Base-by-base conservation (phyloP, 2,888 invertebrate species). In the Drosophila crucigera region DNA sequence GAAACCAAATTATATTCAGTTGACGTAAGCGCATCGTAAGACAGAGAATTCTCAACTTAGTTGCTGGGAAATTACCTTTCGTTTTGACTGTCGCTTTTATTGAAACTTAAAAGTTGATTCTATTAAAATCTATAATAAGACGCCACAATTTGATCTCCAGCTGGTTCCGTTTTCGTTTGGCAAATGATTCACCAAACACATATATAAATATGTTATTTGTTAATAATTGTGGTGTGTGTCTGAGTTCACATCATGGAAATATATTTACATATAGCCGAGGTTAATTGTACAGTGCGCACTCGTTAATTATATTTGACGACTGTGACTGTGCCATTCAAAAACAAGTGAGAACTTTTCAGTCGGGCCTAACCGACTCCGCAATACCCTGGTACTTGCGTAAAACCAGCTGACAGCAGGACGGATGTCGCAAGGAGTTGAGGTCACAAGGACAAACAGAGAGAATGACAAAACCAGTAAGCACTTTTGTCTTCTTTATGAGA, bases 241-340 rank as follows among this genome's bases (percentile, higher is more conserved):
- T 66, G 49, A 52, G 30, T 22, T 41, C 49, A 25, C 65, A 55
- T 33, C 59, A 62, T 73, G 74, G 80, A 84, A 82, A 66, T 63
- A 71, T 50, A 88, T 84, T 90, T 85, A 68, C 78, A 89, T 83
- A 72, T 61, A 30, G 16, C 65, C 70, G 84, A 84, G 85, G 85
- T 86, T 91, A 86, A 86, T 89, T 86, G 89, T 73, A 70, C 73
- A 74, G 75, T 71, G 73, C 53, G 66, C 74, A 83, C 76, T 83
- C 68, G 84, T 86, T 86, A 86, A 86, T 85, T 85, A 73, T 78
- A 74, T 71, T 78, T 80, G 71, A 59, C 64, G 80, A 75, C 61
- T 74, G 75, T 58, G 75, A 74, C 80, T 61, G 28, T 63, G 76
- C 58, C 63, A 54, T 60, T 49, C 37, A 53, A 49, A 52, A 53